phyloP scores from a whole-genome alignment of 2,888 invertebrate species.

The Heliconius hortense region DNA sequence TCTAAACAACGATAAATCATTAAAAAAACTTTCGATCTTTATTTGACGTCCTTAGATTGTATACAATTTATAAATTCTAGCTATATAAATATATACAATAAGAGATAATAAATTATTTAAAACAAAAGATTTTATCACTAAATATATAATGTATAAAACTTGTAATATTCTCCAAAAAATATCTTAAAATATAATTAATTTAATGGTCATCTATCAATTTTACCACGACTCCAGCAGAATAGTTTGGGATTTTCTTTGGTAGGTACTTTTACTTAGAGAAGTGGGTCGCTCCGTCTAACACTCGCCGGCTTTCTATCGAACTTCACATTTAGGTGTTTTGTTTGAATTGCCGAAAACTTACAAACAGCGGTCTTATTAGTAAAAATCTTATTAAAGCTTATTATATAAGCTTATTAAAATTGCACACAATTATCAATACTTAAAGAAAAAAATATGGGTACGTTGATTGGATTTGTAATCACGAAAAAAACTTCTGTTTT shows the following conservation, averaged over 20 bases:
- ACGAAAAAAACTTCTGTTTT: too few species aligned
- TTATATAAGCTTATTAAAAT: not conserved
- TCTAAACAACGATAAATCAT: too few species aligned
- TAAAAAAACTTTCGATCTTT: too few species aligned
- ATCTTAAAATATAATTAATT: slow-evolving; percentile 18
- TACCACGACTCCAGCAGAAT: slow-evolving; percentile 17
- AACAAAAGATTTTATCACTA: too few species aligned
- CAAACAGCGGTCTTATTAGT: slow-evolving; percentile 9
- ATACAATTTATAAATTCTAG: too few species aligned
- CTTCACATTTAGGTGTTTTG: slow-evolving; percentile 37
- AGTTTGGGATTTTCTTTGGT: slow-evolving; percentile 32
- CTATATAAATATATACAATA: too few species aligned
- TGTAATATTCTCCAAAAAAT: not conserved
- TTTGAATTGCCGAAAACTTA: slow-evolving; percentile 35
- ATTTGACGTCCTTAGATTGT: too few species aligned
- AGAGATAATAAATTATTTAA: too few species aligned
- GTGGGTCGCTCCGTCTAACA: slow-evolving; percentile 38
- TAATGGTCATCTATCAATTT: slow-evolving; percentile 21
- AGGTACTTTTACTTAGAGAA: slow-evolving; percentile 33
- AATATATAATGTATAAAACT: not conserved
- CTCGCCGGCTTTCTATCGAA: slow-evolving; percentile 34
- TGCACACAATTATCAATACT: not conserved
- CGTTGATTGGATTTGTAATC: too few species aligned
- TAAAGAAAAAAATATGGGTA: too few species aligned
- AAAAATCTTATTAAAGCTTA: too few species aligned